These are phyloP conservation scores for Drosophila kohkoa DNA, from an alignment of 1,140 invertebrate genomes.

Conservation along the genomic window DNA sequence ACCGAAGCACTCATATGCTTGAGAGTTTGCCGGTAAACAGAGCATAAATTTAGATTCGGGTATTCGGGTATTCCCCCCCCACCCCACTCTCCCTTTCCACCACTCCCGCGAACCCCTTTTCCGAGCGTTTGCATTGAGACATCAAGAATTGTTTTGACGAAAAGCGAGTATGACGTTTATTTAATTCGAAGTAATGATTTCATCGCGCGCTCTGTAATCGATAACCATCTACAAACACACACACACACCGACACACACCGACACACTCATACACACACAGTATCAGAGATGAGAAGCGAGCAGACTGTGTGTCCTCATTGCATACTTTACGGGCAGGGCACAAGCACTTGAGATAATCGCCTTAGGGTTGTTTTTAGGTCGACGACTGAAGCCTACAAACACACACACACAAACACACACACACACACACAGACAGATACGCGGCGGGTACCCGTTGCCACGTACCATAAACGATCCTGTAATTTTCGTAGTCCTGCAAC, in stretches of 20 bases:
- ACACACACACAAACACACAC: too few relatives aligned
- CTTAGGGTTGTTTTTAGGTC: constrained; percentile 80
- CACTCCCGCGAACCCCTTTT: constrained; percentile 4
- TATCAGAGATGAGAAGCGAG: neutral
- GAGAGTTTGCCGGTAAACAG: constrained; percentile 32
- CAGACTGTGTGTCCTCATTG: constrained; percentile 18
- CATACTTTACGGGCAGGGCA: constrained; percentile 51
- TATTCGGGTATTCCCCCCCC: constrained; percentile 25
- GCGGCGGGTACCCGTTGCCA: constrained; percentile 44
- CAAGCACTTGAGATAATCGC: constrained; percentile 83
- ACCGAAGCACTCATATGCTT: constrained; percentile 22
- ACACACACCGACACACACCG: constrained; percentile 28
- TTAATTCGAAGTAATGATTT: constrained; percentile 84
- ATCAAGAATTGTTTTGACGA: constrained; percentile 73
- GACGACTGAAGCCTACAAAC: constrained; percentile 7
- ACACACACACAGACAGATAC: neutral
- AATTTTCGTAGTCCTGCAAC: constrained; percentile 55
- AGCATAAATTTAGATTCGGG: constrained; percentile 20
- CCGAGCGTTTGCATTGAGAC: constrained; percentile 60
- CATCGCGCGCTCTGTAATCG: constrained; percentile 81
- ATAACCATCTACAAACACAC: constrained; percentile 74
- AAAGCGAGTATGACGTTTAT: constrained; percentile 82
- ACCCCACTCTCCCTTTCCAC: neutral
- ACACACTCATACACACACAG: constrained; percentile 7
- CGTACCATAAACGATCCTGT: constrained; percentile 76